These are phyloP conservation scores for Drosophila carrolli DNA, from an alignment of 1,140 invertebrate species.

Conservation along the genomic window DNA sequence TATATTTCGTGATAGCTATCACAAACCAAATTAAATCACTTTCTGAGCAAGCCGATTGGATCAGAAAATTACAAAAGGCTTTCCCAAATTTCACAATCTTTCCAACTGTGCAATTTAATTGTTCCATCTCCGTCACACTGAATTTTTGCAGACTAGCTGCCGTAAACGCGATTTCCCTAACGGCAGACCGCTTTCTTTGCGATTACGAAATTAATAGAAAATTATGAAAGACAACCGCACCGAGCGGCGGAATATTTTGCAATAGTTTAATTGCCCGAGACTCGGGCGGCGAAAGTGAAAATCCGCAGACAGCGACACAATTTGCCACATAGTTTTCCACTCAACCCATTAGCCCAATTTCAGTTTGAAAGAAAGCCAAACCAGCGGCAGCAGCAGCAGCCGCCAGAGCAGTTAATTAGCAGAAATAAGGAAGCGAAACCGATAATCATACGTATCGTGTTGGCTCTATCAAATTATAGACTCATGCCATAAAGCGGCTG, in stretches of 20 bases:
- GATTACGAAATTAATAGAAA: conserved; percentile 56
- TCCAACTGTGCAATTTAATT: conserved; percentile 24
- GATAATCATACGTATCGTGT: conserved; percentile 57
- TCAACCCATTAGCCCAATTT: conserved; percentile 57
- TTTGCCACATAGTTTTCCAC: conserved; percentile 28
- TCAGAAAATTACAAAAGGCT: conserved; percentile 8
- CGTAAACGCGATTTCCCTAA: conserved; percentile 53
- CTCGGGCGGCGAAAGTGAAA: conserved; percentile 49
- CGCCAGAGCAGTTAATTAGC: conserved; percentile 59
- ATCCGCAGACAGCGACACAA: conserved; percentile 38
- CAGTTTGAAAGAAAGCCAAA: conserved; percentile 30
- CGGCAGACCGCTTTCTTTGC: conserved; percentile 61
- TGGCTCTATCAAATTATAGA: conserved; percentile 69
- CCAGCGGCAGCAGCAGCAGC: conserved; percentile 18
- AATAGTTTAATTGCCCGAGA: conserved; percentile 69
- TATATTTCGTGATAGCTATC: too few species aligned
- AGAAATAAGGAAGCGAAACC: conserved; percentile 75
- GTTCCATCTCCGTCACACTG: not conserved
- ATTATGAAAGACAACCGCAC: conserved; percentile 49
- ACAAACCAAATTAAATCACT: too few species aligned
- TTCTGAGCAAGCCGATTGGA: not conserved
- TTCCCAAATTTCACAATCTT: conserved; percentile 20
- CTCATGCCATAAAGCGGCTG: conserved; percentile 45
- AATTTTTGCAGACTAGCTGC: conserved; percentile 8
- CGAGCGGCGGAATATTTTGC: conserved; percentile 48